Conservation (phyloP, 1,140 invertebrate genomes). For the Cotesia typhae region DNA sequence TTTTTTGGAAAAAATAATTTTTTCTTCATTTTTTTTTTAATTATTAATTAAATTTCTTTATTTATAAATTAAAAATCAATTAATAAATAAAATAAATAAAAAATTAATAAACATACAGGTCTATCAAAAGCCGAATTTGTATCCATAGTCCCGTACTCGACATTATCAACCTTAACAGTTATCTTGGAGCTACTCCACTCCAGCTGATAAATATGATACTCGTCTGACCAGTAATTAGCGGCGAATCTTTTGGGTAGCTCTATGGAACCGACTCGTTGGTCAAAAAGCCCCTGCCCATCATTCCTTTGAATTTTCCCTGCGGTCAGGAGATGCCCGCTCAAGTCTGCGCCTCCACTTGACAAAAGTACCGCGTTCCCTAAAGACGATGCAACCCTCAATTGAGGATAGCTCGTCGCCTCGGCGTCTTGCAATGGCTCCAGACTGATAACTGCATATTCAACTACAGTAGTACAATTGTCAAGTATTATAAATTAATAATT, state of each 20-base stretch:
- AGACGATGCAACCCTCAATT: conserved; percentile 51
- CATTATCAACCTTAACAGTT: conserved; percentile 67
- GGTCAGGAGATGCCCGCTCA: conserved; percentile 49
- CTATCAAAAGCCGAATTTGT: conserved; percentile 73
- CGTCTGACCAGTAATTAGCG: conserved; percentile 66
- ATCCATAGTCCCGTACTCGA: conserved; percentile 62
- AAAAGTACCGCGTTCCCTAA: conserved; percentile 49
- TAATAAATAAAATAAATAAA: no score
- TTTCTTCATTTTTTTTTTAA: no score
- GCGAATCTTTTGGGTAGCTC: conserved; percentile 19
- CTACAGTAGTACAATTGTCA: background rate
- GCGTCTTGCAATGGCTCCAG: conserved; percentile 34
- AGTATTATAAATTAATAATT: background rate
- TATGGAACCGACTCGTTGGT: background rate
- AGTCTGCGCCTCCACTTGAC: conserved; percentile 34
- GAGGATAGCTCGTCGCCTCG: background rate
- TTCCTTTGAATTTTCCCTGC: conserved; percentile 42
- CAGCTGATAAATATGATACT: conserved; percentile 71
- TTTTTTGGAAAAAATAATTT: no score
- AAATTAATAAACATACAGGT: conserved; percentile 66
- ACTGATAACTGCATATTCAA: conserved; percentile 29
- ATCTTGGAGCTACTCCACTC: conserved; percentile 69
- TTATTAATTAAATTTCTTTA: no score
- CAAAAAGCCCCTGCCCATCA: background rate
- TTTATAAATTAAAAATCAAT: no score